Evolutionary conservation across 2,888 invertebrate species (phyloP), one percentile per base, ranked within the genome.

Genomic region (Drosophila birchii): DNA sequence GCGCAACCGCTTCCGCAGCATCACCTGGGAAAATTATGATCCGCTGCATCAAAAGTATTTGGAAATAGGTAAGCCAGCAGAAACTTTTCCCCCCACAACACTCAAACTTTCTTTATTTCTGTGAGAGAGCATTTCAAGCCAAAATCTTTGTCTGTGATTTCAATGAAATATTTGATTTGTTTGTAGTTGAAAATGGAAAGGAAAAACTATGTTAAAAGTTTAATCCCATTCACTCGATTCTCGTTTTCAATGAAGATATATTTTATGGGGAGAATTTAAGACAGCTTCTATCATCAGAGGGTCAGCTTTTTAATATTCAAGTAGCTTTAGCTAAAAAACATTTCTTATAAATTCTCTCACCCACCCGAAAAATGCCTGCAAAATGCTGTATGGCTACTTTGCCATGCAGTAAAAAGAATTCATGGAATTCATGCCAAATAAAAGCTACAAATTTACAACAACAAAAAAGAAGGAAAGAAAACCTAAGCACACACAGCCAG

Each of bases 11-110:
- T 97, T 97, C 93, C 94, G 96, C 58, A 96, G 95, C 79, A 95
- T 96, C 83, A 95, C 94, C 58, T 98, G 98, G 98, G 98, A 98
- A 82, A 96, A 96, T 90, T 98, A 98, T 93, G 97, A 98, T 92
- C 96, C 96, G 1, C 95, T 97, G 75, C 97, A 97, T 93, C 98
- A 98, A 91, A 97, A 98, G 92, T 98, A 98, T 93, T 94, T 98
- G 90, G 97, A 97, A 94, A 97, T 98, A 91, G 96, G 98, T 98
- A 93, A 95, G 92, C 16, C 20, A 60, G 34, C n/a, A n/a, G 44
- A 36, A 75, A 38, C 18, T 77, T 73, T 51, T 26, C 20, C 43
- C 20, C 12, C 43, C 36, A 44, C 14, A 9, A 6, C 20, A 32
- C 26, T 18, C 20, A 18, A 43, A 64, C 41, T 38, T 44, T 47